Evolutionary conservation across 2,888 invertebrate species (phyloP), one percentile per base, ranked within the genome.

Genomic region (Thyatira batis): DNA sequence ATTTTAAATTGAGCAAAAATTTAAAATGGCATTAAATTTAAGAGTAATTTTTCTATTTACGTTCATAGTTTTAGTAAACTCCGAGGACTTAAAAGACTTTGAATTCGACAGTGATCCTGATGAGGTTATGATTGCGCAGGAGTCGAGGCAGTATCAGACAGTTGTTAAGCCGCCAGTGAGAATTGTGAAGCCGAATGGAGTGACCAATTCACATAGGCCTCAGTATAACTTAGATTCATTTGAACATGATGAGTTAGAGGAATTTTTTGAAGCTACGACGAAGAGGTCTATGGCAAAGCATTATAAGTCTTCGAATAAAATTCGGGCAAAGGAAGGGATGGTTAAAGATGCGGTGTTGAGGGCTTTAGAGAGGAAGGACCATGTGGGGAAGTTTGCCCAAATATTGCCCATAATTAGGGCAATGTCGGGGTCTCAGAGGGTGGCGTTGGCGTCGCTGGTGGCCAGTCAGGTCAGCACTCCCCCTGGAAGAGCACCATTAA

Each of bases 371-470:
- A 88, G 92, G 67, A 93, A 93, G 49, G 93, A 93, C 30, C 92
- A 94, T 48, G 92, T 93, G 17, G 93, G 93, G 58, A 93, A 93
- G 72, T 93, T 95, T 53, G 93, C 93, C 0, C 93, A 94, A 79
- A 92, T 94, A 21, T 82, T 95, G 82, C 95, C 95, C 44, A 94
- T 95, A 63, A 85, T 95, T 62, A 89, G 94, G 49, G 93, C 93
- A 2, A 92, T 95, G 87, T 93, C 94, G 0, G 93, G 93, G 0
- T 92, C 93, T 25, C 95, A 95, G 80, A 85, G 94, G 27, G 83
- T 94, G 55, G 93, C 94, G 1, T 77, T 95, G 53, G 94, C 94
- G 0, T 93, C 94, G 0, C 67, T 95, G 43, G 94, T 95, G 4
- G 93, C 94, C 1, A 93, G 92, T 2, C 94, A 94, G 76, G 92